These are phyloP conservation scores for Brotula barbata DNA, from an alignment of 2,797 vertebrate species.

Conservation along the genomic window DNA sequence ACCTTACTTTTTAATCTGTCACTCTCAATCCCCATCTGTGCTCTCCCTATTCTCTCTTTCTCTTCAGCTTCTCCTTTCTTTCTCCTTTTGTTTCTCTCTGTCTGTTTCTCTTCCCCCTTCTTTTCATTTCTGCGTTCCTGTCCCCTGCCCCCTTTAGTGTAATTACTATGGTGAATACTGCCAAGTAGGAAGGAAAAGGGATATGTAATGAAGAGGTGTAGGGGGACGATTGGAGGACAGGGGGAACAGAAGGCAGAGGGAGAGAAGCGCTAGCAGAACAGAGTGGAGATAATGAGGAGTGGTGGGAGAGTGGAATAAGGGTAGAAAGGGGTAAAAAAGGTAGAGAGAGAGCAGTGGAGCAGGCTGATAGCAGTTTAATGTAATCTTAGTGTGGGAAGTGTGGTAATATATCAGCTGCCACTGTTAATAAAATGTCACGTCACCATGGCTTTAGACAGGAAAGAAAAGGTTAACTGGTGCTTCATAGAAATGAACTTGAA, in stretches of 20 bases:
- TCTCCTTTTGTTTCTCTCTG: constrained; percentile 18
- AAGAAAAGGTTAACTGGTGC: constrained; percentile 74
- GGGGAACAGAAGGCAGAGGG: constrained; percentile 5
- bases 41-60: constrained; percentile 7
- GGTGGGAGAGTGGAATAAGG: constrained; percentile 34
- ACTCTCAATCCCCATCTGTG: constrained; percentile 22
- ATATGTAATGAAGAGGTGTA: constrained; percentile 11
- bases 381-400: constrained; percentile 68
- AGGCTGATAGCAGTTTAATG: constrained; percentile 58
- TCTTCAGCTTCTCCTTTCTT: constrained; percentile 14
- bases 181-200: constrained; percentile 18
- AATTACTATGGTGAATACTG: constrained; percentile 42
- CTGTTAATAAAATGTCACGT: constrained; percentile 75
- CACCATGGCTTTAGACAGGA: constrained; percentile 58
- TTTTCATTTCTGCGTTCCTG: constrained; percentile 6
- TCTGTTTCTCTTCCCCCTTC: constrained; percentile 14
- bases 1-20: constrained; percentile 27
- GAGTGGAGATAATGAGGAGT: constrained; percentile 35
- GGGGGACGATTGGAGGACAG: background rate
- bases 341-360: constrained; percentile 17
- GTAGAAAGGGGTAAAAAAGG: constrained; percentile 37
- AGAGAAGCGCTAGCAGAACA: constrained; percentile 16
- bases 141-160: constrained; percentile 31
- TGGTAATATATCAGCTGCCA: constrained; percentile 78
- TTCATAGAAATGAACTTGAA: constrained; percentile 70